phyloP scores from a whole-genome alignment of 2,113 vertebrate species.

The Microcebus lehilahytsara region DNA sequence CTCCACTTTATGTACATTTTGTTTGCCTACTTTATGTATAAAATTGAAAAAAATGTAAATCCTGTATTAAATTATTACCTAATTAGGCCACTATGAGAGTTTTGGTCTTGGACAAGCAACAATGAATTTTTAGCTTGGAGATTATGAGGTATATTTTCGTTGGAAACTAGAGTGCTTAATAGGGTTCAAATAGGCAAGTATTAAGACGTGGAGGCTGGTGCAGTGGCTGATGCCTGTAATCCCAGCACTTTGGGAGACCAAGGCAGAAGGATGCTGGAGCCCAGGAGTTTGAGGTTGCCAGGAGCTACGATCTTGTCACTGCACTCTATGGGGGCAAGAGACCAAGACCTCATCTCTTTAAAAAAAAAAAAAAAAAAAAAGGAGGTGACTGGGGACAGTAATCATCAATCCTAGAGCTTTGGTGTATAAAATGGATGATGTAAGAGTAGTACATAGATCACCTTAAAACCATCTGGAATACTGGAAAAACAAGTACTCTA shows the following conservation, averaged over 20 bases:
- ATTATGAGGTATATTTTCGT: background rate
- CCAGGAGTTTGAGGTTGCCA: too few relatives aligned
- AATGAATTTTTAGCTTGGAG: conserved; percentile 13
- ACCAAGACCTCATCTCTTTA: too few relatives aligned
- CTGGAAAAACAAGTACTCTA: background rate
- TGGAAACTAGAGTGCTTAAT: background rate
- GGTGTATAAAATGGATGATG: background rate
- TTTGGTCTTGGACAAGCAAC: background rate
- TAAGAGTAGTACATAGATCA: background rate
- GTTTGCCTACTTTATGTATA: background rate
- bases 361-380: too few relatives aligned
- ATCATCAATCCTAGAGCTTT: background rate
- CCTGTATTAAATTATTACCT: background rate
- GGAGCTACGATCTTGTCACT: too few relatives aligned
- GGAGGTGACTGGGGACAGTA: background rate
- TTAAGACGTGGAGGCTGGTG: background rate
- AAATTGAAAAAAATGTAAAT: conserved; percentile 7
- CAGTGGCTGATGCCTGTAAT: too few relatives aligned
- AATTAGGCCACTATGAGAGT: background rate
- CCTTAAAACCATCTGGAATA: background rate
- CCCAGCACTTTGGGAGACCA: too few relatives aligned
- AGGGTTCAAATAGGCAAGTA: background rate
- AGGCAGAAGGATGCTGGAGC: too few relatives aligned
- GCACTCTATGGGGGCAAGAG: too few relatives aligned
- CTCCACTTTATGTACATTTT: background rate